Evolutionary conservation across 2,888 invertebrate species (phyloP), one percentile per base, ranked within the genome.

Genomic region (Metopia argyrocephala): DNA sequence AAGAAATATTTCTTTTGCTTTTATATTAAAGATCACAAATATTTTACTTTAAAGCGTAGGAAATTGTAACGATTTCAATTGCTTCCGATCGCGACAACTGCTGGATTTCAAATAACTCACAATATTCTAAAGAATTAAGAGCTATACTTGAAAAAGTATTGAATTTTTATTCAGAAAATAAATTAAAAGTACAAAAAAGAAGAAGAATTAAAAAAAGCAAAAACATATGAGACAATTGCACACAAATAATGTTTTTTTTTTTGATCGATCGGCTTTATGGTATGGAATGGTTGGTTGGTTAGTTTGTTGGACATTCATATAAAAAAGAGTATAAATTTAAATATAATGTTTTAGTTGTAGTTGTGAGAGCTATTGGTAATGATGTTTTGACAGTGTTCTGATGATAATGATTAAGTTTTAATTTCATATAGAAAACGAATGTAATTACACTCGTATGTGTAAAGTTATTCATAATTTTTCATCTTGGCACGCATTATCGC

Each of bases 31-130:
- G 18, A 27, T 57, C 20, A 20, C n/a, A 48, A 48, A 23, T 7
- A 57, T 50, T 78, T 81, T 86, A 87, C 85, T 86, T 85, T 85
- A 85, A 79, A 73, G 73, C 66, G 59, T 79, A 81, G 82, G 79
- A 83, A 86, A 76, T 73, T 80, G 74, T 85, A 84, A 85, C 87
- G 85, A 85, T 84, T 85, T 86, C 45, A 59, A 79, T 56, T 85
- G 85, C 88, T 87, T 87, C 89, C 89, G 89, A 89, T 86, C 90
- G 87, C 89, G 89, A 85, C 90, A 88, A 90, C 88, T 87, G 89
- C 86, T 87, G 86, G 87, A 86, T 89, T 90, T 90, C 88, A 88
- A 90, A 90, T 90, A 90, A 89, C 87, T 83, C 85, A 78, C 59
- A 74, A 65, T 48, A 57, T 78, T 78, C 68, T 66, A 74, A 73